Evolutionary conservation across 2,888 invertebrate genomes (phyloP).

Genomic region (Cistogaster globosa): DNA sequence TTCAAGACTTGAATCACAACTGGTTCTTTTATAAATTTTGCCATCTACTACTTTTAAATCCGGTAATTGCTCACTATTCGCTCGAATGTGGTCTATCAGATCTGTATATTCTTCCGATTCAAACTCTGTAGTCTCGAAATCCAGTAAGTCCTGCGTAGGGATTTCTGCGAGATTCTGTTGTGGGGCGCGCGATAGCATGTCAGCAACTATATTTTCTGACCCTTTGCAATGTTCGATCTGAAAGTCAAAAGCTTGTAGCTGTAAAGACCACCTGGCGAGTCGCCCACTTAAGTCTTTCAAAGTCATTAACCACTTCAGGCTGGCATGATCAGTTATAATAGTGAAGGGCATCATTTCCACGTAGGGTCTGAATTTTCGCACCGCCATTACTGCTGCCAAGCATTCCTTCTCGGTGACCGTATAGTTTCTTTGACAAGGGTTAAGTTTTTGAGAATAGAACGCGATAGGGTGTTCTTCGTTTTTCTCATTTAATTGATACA

Average conservation of each 20-base stretch:
- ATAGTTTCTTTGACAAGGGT: constrained; percentile 33
- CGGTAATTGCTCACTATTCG: constrained; percentile 36
- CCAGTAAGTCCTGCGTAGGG: neutral
- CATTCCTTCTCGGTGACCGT: constrained; percentile 60
- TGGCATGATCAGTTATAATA: constrained; percentile 10
- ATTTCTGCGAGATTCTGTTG: neutral
- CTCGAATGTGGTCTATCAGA: constrained; percentile 11
- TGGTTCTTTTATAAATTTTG: neutral
- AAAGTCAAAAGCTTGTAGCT: constrained; percentile 27
- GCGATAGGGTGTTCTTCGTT: constrained; percentile 37
- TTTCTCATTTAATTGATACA: constrained; percentile 36
- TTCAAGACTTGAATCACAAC: neutral
- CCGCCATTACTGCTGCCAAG: constrained; percentile 33
- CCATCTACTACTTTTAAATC: neutral
- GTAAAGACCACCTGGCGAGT: constrained; percentile 40
- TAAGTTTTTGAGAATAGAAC: constrained; percentile 26
- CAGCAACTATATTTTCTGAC: constrained; percentile 28
- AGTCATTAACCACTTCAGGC: constrained; percentile 31
- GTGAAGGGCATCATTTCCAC: neutral
- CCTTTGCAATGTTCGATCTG: constrained; percentile 33
- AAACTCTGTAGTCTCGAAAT: constrained; percentile 23
- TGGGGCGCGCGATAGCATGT: constrained; percentile 21
- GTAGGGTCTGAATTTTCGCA: constrained; percentile 56
- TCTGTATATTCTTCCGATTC: constrained; percentile 33
- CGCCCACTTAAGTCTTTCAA: constrained; percentile 32